phyloP scores from a whole-genome alignment of 2,113 vertebrate species.

The Pachycephala philippinensis region DNA sequence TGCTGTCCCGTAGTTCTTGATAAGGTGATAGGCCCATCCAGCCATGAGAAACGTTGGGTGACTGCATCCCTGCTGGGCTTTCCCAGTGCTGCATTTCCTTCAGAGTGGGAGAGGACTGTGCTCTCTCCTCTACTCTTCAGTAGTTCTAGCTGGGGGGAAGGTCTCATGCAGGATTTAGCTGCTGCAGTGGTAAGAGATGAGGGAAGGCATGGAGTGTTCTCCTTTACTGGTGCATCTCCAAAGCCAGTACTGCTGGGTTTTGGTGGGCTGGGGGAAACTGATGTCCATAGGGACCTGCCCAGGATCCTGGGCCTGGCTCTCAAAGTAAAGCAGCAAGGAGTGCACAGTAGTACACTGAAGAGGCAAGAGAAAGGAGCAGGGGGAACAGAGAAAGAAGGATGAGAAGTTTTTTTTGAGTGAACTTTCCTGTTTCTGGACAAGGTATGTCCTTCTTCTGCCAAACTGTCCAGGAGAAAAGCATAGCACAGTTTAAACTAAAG shows the following conservation, averaged over 20 bases:
- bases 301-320: neutral
- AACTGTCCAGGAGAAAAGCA: neutral
- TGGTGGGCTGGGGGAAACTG: neutral
- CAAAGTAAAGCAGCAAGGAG: neutral
- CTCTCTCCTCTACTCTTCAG: neutral
- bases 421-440: neutral
- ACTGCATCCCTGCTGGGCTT: neutral
- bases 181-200: neutral
- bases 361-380: neutral
- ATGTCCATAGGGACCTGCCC: neutral
- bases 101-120: neutral
- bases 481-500: neutral
- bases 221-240: neutral
- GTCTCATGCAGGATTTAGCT: neutral
- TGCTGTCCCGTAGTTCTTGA: neutral
- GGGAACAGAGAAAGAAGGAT: neutral
- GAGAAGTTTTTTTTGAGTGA: neutral
- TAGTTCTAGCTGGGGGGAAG: neutral
- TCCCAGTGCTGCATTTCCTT: neutral
- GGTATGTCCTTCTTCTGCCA: neutral
- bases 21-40: neutral
- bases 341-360: rapidly evolving
- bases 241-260: neutral
- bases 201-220: neutral
- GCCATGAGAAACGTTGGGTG: rapidly evolving